Base-by-base conservation (phyloP, 2,888 invertebrate genomes). In the Leptothorax acervorum region DNA sequence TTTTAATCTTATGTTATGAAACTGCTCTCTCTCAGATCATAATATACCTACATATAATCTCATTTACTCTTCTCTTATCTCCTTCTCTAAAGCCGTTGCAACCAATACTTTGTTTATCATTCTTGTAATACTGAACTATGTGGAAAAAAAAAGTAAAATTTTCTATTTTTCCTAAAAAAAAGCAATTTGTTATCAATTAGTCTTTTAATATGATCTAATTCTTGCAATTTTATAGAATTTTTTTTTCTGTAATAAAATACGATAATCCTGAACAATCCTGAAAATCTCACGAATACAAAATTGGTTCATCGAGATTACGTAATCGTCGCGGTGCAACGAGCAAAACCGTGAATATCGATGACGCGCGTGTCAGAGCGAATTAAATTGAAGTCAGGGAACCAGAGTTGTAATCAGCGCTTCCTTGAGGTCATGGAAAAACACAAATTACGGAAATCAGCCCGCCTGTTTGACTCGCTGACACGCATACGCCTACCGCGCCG, bases 401-500 rank as follows among this genome's bases (percentile, higher is more conserved):
- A 9, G 11, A 35, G 60, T 28, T 39, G 48, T n/a, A 39, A 60
- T 71, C 35, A 6, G 12, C 18, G 71, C 60, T 81, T 71, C 18
- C 71, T 81, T 71, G 71, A 71, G 28, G 23, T 76, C 65, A 51
- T 28, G 60, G 71, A 81, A 71, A 78, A 60, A 71, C 71, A 71
- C 79, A 39, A 81, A 81, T 81, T 71, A 71, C 60, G 48, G 71
- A 71, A 81, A 60, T 60, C 39, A 60, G 71, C 57, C 60, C 70
- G 57, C 35, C 60, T 28, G 71, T 35, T 79, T 45, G 68, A 68
- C 68, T 45, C 60, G 60, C 71, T 71, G 79, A 81, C 57, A 71
- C 60, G 70, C 48, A 60, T 71, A 85, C 81, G 83, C 76, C 71
- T 79, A 83, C 86, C 78, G 48, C 48, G 31, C 55, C 87, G 85